These are phyloP conservation scores for Aix galericulata DNA, from an alignment of 2,113 vertebrate species.

Conservation along the genomic window DNA sequence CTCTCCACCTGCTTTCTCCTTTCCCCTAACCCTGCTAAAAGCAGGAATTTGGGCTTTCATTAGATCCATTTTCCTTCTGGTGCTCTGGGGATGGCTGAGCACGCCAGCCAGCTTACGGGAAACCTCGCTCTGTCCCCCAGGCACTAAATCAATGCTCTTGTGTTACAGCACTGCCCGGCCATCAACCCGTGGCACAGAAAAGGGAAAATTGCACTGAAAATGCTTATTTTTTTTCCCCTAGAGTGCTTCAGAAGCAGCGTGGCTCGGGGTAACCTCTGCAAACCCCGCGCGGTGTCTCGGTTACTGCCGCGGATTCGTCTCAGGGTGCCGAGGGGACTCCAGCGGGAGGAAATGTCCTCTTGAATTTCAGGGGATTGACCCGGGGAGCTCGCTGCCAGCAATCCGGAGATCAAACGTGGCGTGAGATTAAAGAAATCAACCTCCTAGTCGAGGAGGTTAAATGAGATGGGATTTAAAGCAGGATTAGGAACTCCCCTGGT, in stretches of 20 bases:
- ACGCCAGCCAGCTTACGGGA: neutral
- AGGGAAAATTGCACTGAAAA: neutral
- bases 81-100: neutral
- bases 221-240: neutral
- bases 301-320: neutral
- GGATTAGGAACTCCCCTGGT: slow-evolving; percentile 24
- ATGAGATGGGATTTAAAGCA: slow-evolving; percentile 47
- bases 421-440: slow-evolving; percentile 50
- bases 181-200: neutral
- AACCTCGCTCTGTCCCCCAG: neutral
- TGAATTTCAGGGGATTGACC: neutral
- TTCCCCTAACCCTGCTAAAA: neutral
- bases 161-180: neutral
- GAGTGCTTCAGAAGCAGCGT: neutral
- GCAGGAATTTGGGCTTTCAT: neutral
- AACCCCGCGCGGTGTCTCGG: neutral
- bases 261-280: neutral
- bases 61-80: neutral
- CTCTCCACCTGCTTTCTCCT: neutral
- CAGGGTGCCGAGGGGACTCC: neutral
- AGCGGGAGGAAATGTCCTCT: neutral
- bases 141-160: neutral
- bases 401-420: neutral
- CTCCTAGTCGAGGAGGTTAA: slow-evolving; percentile 50
- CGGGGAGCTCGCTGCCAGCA: neutral